Evolutionary conservation across 37 sponge, comb jelly and placozoan species (phyloP), one percentile per base, ranked within the genome.

Genomic region (Agelas oroides): DNA sequence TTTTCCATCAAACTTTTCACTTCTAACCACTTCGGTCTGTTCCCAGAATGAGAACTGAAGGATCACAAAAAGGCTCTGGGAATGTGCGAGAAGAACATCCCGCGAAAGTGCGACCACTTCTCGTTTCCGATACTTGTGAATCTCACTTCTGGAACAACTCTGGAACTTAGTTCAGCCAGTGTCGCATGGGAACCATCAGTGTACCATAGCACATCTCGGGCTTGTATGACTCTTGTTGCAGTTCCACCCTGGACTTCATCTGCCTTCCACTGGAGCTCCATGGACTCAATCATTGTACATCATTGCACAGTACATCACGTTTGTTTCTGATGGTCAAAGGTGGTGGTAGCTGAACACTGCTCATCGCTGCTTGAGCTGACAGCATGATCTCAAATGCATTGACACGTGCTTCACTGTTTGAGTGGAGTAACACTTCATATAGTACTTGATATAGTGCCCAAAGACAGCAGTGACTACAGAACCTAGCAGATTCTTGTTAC

Each of bases 361-460:
- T 70, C 1, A 64, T 14, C 6, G 27, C 19, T 40, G 25, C 62
- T 38, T 78, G 79, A 30, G 79, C 40, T 31, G 41, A 21, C 1
- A 38, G 25, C 65, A 78, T 70, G 38, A 80, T 54, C 38, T n/a
- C 34, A 80, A 80, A 80, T 23, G 69, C 69, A 67, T 69, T 80
- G 46, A 46, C 46, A 46, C 46, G 46, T 46, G 46, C 46, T 46
- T 46, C 46, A 46, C 46, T 46, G 46, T 46, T 46, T 46, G 46
- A 46, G 46, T 46, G 46, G 46, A 46, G 46, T 46, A 46, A 46
- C 46, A 46, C 46, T 46, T 46, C 46, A 46, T 8, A 46, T 46
- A 46, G 46, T 46, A 46, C 46, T 46, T 46, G 46, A 46, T 46
- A 46, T 46, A 46, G 46, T 46, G 8, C 46, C 46, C 46, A 46